Conservation (phyloP, 1,140 invertebrate species). For the Bombus superbus region DNA sequence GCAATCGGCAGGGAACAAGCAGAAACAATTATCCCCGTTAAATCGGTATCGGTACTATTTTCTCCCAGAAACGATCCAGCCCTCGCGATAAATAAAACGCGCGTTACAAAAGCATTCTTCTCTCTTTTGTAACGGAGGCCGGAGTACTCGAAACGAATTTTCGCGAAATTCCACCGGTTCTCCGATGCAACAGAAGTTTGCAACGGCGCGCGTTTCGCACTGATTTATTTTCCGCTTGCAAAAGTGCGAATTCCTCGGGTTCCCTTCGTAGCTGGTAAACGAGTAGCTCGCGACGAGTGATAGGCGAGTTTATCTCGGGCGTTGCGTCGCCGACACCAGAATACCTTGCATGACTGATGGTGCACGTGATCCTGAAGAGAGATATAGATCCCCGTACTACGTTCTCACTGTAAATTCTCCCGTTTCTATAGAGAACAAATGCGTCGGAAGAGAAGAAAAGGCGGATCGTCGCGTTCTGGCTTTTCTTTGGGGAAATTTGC, state of each 20-base stretch:
- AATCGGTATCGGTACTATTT: not conserved
- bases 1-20: not conserved
- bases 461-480: conserved; percentile 15
- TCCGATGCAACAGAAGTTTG: not conserved
- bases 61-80: not conserved
- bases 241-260: conserved; percentile 44
- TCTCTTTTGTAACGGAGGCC: not conserved
- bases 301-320: conserved; percentile 52
- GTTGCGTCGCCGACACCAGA: conserved; percentile 29
- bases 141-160: conserved; percentile 7
- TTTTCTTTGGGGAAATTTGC: not conserved
- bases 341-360: conserved; percentile 44
- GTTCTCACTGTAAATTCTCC: conserved; percentile 27
- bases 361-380: conserved; percentile 34
- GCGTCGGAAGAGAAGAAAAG: not conserved
- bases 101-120: not conserved
- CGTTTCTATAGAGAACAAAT: conserved; percentile 9
- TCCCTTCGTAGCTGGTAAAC: conserved; percentile 18
- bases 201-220: not conserved
- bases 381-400: conserved; percentile 14
- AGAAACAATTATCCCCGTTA: too few species aligned
- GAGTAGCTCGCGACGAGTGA: conserved; percentile 35
- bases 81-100: conserved; percentile 1
- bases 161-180: not conserved
- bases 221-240: conserved; percentile 36